Conservation (phyloP, 2,113 vertebrate genomes). For the Campylomormyrus numenius region DNA sequence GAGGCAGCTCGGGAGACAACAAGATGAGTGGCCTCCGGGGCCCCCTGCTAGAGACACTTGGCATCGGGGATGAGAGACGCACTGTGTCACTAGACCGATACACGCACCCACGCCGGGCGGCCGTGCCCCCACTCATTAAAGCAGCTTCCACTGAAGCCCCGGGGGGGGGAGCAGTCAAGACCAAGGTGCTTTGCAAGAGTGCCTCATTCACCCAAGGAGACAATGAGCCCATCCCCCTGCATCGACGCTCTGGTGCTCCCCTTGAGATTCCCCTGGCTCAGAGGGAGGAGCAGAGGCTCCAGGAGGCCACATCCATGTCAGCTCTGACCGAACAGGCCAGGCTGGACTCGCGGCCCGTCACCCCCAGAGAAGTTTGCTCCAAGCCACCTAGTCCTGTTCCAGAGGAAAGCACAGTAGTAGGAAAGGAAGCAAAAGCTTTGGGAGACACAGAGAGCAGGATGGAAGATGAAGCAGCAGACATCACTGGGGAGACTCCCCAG, state of each 20-base stretch:
- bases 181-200: slow-evolving; percentile 77
- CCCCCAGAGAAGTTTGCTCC: slow-evolving; percentile 40
- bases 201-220: slow-evolving; percentile 92
- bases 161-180: slow-evolving; percentile 59
- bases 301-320: slow-evolving; percentile 88
- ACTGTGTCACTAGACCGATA: slow-evolving; percentile 50
- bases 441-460: slow-evolving; percentile 27
- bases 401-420: slow-evolving; percentile 37
- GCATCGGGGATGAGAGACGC: slow-evolving; percentile 68
- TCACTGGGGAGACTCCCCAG: slow-evolving; percentile 34
- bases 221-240: slow-evolving; percentile 73
- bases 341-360: slow-evolving; percentile 63
- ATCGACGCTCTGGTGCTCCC: slow-evolving; percentile 81
- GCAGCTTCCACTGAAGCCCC: slow-evolving; percentile 80
- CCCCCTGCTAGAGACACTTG: slow-evolving; percentile 85
- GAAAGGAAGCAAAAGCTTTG: slow-evolving; percentile 46
- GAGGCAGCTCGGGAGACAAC: slow-evolving; percentile 73
- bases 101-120: slow-evolving; percentile 53
- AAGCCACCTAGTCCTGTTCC: slow-evolving; percentile 44
- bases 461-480: slow-evolving; percentile 33
- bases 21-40: slow-evolving; percentile 91
- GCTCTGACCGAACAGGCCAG: slow-evolving; percentile 68
- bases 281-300: slow-evolving; percentile 69
- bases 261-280: slow-evolving; percentile 85
- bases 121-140: slow-evolving; percentile 65